Evolutionary conservation across 2,113 vertebrate species (phyloP), one percentile per base, ranked within the genome.

Genomic region (Chaenocephalus aceratus): DNA sequence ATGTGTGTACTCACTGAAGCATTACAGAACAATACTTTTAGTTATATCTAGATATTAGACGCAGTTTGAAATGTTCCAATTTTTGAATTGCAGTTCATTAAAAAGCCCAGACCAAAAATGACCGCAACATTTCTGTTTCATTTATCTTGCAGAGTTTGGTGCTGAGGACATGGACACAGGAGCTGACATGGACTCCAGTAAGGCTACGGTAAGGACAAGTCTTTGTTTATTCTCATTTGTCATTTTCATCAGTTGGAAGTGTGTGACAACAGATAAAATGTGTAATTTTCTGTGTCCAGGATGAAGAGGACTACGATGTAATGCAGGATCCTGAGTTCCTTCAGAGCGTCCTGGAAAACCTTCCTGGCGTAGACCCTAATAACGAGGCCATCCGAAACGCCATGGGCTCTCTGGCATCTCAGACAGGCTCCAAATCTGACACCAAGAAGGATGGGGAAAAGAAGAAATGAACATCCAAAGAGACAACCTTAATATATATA

Each of bases 281-380:
- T 23, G 10, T 53, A 2, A 12, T 62, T 30, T 44, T 70, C 3
- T 79, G 5, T 49, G 5, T 79, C 61, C 91, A 99, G 97, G 97
- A 99, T 76, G 97, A 99, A 26, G 97, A 99, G 1, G 98, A 99
- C 77, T 99, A 99, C 0, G 97, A 99, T 0, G 97, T 98, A 65
- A 99, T 99, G 97, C 97, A 99, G 86, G 98, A 99, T 78, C 98
- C 97, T 0, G 98, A 99, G 78, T 99, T 99, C 89, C 96, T 99
- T 70, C 98, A 99, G 94, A 99, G 98, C 0, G 98, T 99, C 12
- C 91, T 99, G 84, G 98, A 99, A 91, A 99, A 98, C 91, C 95
- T 99, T 15, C 98, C 98, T 0, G 98, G 98, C 0, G 98, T 99
- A 13, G 98, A 99, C 56, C 98, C 98, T 79, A 98, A 98, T 94